Evolutionary conservation across 1,140 invertebrate genomes (phyloP).

Genomic region (Drosophila takahashii): DNA sequence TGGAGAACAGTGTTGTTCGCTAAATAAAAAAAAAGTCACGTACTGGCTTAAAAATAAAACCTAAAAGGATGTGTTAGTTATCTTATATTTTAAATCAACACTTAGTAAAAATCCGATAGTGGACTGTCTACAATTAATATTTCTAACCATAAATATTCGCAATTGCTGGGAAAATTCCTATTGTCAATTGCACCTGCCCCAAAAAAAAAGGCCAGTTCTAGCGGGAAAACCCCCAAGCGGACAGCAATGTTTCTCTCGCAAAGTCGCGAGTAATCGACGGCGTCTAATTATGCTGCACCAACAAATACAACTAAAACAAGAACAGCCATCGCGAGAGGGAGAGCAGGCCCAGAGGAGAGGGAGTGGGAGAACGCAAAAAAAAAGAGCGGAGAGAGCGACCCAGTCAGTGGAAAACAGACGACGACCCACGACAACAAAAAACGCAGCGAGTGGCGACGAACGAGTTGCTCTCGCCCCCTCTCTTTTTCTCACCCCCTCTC

Average conservation of each 20-base stretch:
- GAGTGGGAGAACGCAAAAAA: constrained; percentile 9
- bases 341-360: constrained; percentile 5
- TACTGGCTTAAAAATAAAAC: neutral
- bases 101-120: too few relatives aligned
- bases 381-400: constrained; percentile 21
- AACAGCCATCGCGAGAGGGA: neutral
- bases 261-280: constrained; percentile 26
- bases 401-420: constrained; percentile 40
- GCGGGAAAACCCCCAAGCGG: constrained; percentile 9
- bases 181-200: constrained; percentile 7
- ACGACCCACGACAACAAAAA: constrained; percentile 75
- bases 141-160: too few relatives aligned
- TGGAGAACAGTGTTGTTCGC: neutral
- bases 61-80: too few relatives aligned
- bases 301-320: constrained; percentile 22
- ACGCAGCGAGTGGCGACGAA: constrained; percentile 57
- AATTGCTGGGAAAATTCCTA: neutral
- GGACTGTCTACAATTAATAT: too few relatives aligned
- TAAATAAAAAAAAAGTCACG: neutral
- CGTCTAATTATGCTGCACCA: constrained; percentile 46
- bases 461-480: constrained; percentile 30
- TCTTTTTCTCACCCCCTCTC: constrained; percentile 34
- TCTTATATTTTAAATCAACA: too few relatives aligned
- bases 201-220: neutral
- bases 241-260: constrained; percentile 19